A percentile compares a stretch with the other conserved stretches of the same genome.
phyloP scores from a whole-genome alignment of 1,140 invertebrate genomes.

The Ridgeia piscesae region DNA sequence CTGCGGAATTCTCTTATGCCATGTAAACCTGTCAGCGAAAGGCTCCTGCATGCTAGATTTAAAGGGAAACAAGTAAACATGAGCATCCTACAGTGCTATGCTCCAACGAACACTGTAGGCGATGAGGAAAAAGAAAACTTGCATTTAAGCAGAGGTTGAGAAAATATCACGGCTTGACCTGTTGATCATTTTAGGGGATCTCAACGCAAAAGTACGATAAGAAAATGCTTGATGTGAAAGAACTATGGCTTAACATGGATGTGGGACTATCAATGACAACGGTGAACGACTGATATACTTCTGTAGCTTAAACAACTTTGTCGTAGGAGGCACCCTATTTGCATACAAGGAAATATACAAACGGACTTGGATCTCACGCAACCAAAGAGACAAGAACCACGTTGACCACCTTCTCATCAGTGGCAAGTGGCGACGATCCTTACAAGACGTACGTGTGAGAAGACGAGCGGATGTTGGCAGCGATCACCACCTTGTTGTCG shows the following conservation, averaged over 20 bases:
- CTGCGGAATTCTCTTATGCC: too few species aligned
- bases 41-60: too few species aligned
- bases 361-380: constrained; percentile 33
- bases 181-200: constrained; percentile 23
- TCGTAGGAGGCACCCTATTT: constrained; percentile 17
- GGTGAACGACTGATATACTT: too few species aligned
- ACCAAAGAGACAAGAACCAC: constrained; percentile 33
- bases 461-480: constrained; percentile 8
- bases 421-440: constrained; percentile 29
- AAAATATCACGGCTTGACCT: neutral
- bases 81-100: neutral
- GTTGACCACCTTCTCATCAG: constrained; percentile 36
- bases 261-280: too few species aligned
- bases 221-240: too few species aligned
- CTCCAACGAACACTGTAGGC: neutral
- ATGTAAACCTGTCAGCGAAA: too few species aligned
- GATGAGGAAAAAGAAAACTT: neutral
- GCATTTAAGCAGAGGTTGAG: neutral
- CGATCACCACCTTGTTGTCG: constrained; percentile 13
- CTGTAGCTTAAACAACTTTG: constrained; percentile 26
- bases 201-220: constrained; percentile 17
- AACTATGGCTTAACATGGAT: too few species aligned
- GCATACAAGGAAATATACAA: constrained; percentile 35
- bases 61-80: neutral
- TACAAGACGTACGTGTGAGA: constrained; percentile 26